phyloP scores from a whole-genome alignment of 1,140 invertebrate species.

The Ceratosolen fusciceps region DNA sequence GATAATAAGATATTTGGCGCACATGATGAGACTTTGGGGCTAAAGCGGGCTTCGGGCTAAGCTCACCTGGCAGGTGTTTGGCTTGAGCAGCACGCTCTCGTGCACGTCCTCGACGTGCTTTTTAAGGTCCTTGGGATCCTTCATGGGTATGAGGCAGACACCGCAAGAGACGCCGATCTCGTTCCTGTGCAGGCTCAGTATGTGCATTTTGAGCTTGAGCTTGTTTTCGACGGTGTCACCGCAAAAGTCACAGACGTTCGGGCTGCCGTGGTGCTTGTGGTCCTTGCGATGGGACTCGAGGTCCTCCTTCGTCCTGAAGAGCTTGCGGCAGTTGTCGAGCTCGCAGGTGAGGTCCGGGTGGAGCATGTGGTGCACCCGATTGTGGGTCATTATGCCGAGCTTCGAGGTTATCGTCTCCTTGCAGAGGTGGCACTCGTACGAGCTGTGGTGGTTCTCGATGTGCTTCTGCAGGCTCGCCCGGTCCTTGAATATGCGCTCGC shows the following conservation, averaged over 20 bases:
- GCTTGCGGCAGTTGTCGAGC: constrained; percentile 70
- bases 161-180: constrained; percentile 75
- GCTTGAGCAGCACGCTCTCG: constrained; percentile 68
- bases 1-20: no score
- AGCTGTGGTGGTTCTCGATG: constrained; percentile 73
- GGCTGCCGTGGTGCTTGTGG: constrained; percentile 69
- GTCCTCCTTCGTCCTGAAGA: constrained; percentile 74
- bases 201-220: constrained; percentile 76
- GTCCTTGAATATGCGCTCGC: constrained; percentile 75
- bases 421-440: constrained; percentile 74
- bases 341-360: constrained; percentile 73
- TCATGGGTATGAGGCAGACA: constrained; percentile 74
- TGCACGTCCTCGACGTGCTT: constrained; percentile 74
- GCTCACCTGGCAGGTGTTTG: constrained; percentile 74
- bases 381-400: constrained; percentile 75
- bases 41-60: no score
- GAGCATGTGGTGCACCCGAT: constrained; percentile 73
- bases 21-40: no score
- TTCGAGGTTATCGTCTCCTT: constrained; percentile 72
- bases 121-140: constrained; percentile 73
- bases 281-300: constrained; percentile 72
- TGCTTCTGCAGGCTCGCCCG: constrained; percentile 73
- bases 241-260: constrained; percentile 76
- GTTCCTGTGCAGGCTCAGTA: constrained; percentile 73
- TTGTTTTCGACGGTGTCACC: constrained; percentile 75